A percentile compares a stretch with the other conserved stretches of the same genome.
Evolutionary conservation across 53 echinoderm and acorn worm species (phyloP).

Genomic region (Actinopyga echinites): DNA sequence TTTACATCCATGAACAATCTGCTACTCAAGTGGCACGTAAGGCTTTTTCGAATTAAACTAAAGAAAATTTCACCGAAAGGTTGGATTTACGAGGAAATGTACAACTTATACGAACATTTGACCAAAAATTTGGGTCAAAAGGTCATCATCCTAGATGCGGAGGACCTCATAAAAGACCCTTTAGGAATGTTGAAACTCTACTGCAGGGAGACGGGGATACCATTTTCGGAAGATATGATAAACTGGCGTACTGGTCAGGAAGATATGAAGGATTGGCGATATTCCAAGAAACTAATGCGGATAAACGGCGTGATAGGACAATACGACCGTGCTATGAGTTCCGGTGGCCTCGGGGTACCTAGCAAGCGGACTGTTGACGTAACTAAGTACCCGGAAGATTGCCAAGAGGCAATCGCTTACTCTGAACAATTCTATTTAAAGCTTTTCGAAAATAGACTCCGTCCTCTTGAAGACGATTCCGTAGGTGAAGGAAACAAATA

Average conservation of each 20-base stretch:
- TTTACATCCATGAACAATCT: conserved; percentile 74
- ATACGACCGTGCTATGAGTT: conserved; percentile 85
- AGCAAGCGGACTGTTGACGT: conserved; percentile 54
- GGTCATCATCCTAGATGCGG: conserved; percentile 84
- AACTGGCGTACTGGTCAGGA: conserved; percentile 71
- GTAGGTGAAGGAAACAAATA: neutral
- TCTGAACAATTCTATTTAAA: conserved; percentile 24
- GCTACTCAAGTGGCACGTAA: conserved; percentile 59
- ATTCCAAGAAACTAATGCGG: conserved; percentile 81
- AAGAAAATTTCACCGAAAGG: conserved; percentile 68
- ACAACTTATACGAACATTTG: conserved; percentile 63
- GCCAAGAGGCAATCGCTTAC: conserved; percentile 7
- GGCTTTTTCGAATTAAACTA: conserved; percentile 57
- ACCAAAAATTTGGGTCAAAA: conserved; percentile 67
- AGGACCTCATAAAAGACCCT: conserved; percentile 82
- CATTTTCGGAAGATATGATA: conserved; percentile 68
- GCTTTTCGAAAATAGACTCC: conserved; percentile 12
- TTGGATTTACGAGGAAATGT: conserved; percentile 79
- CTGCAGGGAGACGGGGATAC: conserved; percentile 81
- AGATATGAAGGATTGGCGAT: conserved; percentile 78
- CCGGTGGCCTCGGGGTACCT: conserved; percentile 64
- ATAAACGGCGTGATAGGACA: conserved; percentile 84
- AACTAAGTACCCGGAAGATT: neutral
- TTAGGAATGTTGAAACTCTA: conserved; percentile 65
- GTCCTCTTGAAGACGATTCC: neutral